Evolutionary conservation across 2,888 invertebrate genomes (phyloP).

Genomic region (Gnatocerus cornutus): DNA sequence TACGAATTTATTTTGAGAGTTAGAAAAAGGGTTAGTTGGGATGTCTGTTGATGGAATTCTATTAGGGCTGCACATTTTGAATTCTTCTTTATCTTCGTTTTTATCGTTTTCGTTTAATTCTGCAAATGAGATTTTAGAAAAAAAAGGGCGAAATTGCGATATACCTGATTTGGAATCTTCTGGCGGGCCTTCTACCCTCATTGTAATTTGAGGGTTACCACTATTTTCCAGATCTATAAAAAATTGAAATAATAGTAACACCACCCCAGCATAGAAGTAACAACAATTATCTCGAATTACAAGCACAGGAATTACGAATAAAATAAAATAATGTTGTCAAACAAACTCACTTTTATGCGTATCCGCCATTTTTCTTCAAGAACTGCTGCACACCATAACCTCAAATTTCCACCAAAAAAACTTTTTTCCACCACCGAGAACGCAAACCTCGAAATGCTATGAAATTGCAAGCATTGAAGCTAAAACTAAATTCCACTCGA

Average conservation of each 20-base stretch:
- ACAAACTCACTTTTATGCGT: conserved; percentile 60
- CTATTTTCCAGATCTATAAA: conserved; percentile 55
- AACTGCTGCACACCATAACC: conserved; percentile 33
- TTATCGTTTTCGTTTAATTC: conserved; percentile 61
- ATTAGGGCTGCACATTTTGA: conserved; percentile 61
- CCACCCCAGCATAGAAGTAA: not conserved
- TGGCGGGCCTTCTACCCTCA: conserved; percentile 66
- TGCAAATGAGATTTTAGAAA: conserved; percentile 41
- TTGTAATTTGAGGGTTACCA: conserved; percentile 63
- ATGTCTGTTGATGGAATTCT: conserved; percentile 51
- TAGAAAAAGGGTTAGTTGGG: conserved; percentile 59
- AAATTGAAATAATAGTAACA: conserved; percentile 3
- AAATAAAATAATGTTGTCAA: conserved; percentile 40
- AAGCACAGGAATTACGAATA: conserved; percentile 1
- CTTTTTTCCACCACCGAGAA: too few species aligned
- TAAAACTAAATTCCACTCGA: not conserved
- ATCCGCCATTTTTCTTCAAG: conserved; percentile 60
- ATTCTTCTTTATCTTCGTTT: conserved; percentile 54
- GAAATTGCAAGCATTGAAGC: too few species aligned
- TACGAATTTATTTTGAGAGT: conserved; percentile 54
- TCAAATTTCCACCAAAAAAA: conserved; percentile 1
- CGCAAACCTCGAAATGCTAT: too few species aligned
- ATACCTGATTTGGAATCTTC: conserved; percentile 64
- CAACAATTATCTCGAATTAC: not conserved
- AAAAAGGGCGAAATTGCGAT: not conserved